Evolutionary conservation across 23 tunicate species (phyloP).

Genomic region (Trididemnum miniatum): DNA sequence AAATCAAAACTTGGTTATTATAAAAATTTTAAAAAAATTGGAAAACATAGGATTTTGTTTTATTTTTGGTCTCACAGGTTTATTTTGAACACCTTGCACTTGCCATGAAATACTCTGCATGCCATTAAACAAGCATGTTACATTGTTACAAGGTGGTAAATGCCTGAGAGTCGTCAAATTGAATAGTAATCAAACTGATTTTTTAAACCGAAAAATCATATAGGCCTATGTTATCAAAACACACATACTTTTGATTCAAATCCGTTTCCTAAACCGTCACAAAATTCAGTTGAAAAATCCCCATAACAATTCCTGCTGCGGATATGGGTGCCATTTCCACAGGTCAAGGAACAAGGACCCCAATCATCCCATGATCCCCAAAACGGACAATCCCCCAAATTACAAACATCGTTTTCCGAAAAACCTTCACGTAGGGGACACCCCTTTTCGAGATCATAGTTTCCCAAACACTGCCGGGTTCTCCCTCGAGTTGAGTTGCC

Average conservation of each 20-base stretch:
- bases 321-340: conserved; percentile 47
- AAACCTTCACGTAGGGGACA: conserved; percentile 47
- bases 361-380: conserved; percentile 70
- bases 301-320: conserved; percentile 61
- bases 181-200: no score
- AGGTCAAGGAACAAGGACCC: conserved; percentile 56
- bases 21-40: no score
- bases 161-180: no score
- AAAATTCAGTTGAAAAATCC: conserved; percentile 50
- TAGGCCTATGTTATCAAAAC: neutral
- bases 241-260: neutral
- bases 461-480: conserved; percentile 37
- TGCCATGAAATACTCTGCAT: no score
- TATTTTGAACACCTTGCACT: no score
- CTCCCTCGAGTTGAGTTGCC: conserved; percentile 29
- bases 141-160: no score
- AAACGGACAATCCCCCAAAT: conserved; percentile 42
- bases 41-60: no score
- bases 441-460: conserved; percentile 11
- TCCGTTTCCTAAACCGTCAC: neutral
- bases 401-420: conserved; percentile 16
- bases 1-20: no score
- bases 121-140: no score
- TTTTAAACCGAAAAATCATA: no score
- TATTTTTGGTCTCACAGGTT: no score